Evolutionary conservation across 1,140 invertebrate species (phyloP).

Genomic region (Temnothorax curvispinosus): DNA sequence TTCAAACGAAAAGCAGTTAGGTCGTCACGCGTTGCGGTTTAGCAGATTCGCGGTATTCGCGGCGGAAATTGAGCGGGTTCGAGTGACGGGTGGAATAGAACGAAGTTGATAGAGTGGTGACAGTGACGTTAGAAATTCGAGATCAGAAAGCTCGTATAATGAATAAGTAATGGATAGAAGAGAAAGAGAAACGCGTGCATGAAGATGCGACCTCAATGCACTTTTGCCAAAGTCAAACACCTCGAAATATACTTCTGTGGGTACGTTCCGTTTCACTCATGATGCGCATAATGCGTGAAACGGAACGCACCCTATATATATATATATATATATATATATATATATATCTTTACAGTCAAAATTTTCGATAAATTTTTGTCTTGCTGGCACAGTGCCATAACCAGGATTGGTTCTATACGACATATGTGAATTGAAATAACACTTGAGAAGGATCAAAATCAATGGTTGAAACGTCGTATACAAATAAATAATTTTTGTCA

Average conservation of each 20-base stretch:
- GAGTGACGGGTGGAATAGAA: constrained; percentile 52
- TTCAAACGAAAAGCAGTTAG: constrained; percentile 82
- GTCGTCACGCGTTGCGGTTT: constrained; percentile 80
- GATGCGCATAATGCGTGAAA: too few relatives aligned
- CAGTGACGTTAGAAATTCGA: constrained; percentile 5
- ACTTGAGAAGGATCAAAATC: too few relatives aligned
- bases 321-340: too few relatives aligned
- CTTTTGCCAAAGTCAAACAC: neutral
- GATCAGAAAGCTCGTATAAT: neutral
- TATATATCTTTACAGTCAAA: neutral
- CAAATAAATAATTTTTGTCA: too few relatives aligned
- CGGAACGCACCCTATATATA: too few relatives aligned
- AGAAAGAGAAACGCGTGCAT: neutral
- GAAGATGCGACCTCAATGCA: neutral
- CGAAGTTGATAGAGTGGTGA: constrained; percentile 52
- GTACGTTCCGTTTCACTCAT: too few relatives aligned
- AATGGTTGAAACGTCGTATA: too few relatives aligned
- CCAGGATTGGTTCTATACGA: too few relatives aligned
- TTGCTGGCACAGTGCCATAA: too few relatives aligned
- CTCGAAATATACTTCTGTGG: neutral
- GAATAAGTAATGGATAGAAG: constrained; percentile 2
- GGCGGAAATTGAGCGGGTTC: constrained; percentile 78
- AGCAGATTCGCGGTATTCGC: constrained; percentile 65
- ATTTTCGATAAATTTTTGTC: neutral
- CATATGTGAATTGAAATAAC: too few relatives aligned